Conservation (phyloP, 2,888 invertebrate species). For the Cheilosia impressa region DNA sequence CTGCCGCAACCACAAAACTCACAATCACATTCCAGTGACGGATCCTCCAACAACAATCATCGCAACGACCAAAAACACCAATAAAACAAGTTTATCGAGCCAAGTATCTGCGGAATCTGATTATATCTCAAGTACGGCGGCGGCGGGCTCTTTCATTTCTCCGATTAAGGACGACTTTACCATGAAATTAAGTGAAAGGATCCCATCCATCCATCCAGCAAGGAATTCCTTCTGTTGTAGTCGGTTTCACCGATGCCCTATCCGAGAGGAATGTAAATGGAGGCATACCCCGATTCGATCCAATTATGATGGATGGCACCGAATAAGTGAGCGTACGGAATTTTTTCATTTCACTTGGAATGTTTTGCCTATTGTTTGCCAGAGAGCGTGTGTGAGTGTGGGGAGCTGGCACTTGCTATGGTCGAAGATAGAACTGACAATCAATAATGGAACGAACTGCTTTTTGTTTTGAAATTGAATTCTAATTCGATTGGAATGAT, state of each 20-base stretch:
- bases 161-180: not conserved
- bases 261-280: conserved; percentile 16
- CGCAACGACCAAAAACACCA: not conserved
- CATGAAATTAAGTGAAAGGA: conserved; percentile 14
- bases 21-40: not conserved
- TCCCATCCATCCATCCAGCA: not conserved
- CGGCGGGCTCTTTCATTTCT: conserved; percentile 9
- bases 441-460: not conserved
- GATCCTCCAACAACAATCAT: not conserved
- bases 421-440: not conserved
- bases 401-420: not conserved
- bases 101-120: conserved; percentile 56
- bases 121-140: conserved; percentile 29
- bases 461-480: conserved; percentile 1
- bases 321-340: conserved; percentile 37
- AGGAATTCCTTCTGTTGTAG: conserved; percentile 2
- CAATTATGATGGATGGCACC: conserved; percentile 12
- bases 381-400: not conserved
- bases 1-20: too few relatives aligned
- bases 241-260: not conserved
- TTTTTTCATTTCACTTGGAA: conserved; percentile 44
- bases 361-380: not conserved
- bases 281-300: not conserved
- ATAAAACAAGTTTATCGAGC: conserved; percentile 32
- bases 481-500: conserved; percentile 34